phyloP scores from a whole-genome alignment of 1,140 invertebrate genomes.

The Lasioglossum baleicum region DNA sequence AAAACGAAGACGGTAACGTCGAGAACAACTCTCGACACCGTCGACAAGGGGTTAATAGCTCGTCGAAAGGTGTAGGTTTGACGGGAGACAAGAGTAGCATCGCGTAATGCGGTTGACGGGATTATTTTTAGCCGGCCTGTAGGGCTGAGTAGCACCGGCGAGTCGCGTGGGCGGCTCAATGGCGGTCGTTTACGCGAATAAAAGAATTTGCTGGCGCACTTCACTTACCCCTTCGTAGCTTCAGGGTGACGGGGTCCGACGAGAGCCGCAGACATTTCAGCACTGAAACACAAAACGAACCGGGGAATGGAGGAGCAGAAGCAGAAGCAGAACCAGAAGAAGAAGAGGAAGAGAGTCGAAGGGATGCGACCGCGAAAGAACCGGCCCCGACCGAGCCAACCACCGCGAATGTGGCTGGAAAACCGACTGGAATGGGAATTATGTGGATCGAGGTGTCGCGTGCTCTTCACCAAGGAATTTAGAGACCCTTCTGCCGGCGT shows the following conservation, averaged over 20 bases:
- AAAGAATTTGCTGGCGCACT: slow-evolving; percentile 37
- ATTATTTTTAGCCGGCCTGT: not conserved
- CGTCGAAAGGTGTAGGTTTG: too few species aligned
- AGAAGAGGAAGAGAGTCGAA: not conserved
- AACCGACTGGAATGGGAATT: slow-evolving; percentile 29
- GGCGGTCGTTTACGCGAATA: slow-evolving; percentile 30
- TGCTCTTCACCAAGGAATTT: slow-evolving; percentile 11
- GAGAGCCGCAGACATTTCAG: slow-evolving; percentile 94
- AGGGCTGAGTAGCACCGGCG: not conserved
- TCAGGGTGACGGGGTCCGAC: slow-evolving; percentile 91
- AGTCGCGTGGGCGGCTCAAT: slow-evolving; percentile 1
- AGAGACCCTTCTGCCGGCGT: not conserved
- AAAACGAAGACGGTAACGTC: not conserved
- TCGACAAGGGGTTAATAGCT: too few species aligned
- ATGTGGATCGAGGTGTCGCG: slow-evolving; percentile 14
- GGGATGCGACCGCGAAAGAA: not conserved
- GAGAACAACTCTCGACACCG: too few species aligned
- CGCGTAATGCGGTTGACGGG: too few species aligned
- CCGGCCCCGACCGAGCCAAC: not conserved
- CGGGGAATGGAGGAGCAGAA: slow-evolving; percentile 23
- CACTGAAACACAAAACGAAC: slow-evolving; percentile 85
- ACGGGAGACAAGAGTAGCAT: too few species aligned
- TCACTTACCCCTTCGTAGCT: slow-evolving; percentile 91
- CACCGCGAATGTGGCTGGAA: slow-evolving; percentile 11
- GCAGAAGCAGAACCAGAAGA: too few species aligned